Base-by-base conservation (phyloP, 2,888 invertebrate genomes). In the Syritta pipiens region DNA sequence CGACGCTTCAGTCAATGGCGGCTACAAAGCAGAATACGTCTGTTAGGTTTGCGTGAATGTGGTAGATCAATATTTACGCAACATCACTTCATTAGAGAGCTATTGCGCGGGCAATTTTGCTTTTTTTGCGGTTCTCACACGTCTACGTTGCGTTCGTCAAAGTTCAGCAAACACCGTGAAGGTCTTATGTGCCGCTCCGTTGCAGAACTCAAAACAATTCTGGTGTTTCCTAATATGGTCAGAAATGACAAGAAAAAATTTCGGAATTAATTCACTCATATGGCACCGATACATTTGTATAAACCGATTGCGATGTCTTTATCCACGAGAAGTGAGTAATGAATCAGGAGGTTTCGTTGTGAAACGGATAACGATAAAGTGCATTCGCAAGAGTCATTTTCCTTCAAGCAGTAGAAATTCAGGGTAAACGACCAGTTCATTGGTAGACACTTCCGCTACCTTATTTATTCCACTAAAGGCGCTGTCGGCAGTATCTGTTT, bases 111-210 rank as follows among this genome's bases (percentile, higher is more conserved):
- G 17, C n/a, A n/a, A n/a, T n/a, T n/a, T n/a, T n/a, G n/a, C n/a
- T n/a, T n/a, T n/a, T n/a, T 53, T 44, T 53, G 7, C 5, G n/a
- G 10, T 32, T 30, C n/a, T 51, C 7, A 5, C 12, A 17, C 14
- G n/a, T n/a, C n/a, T n/a, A n/a, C n/a, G n/a, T n/a, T n/a, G 10
- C 7, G 35, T 19, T 74, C 51, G 74, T 67, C 53, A 53, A 74
- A 74, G 72, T 74, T 74, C 72, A 74, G 57, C 65, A 67, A 74
- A 57, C 74, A 74, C 28, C 28, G 35, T 46, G 74, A 74, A 74
- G 74, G 74, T 74, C 59, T 67, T 67, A n/a, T n/a, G 40, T 35
- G 28, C 30, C 3, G 44, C 59, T 60, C 24, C 35, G 35, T 26
- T 24, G 35, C 24, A 20, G 42, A 24, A 22, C 17, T 44, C 22